Conservation (phyloP, 2,888 invertebrate genomes). For the Diaphora mendica region DNA sequence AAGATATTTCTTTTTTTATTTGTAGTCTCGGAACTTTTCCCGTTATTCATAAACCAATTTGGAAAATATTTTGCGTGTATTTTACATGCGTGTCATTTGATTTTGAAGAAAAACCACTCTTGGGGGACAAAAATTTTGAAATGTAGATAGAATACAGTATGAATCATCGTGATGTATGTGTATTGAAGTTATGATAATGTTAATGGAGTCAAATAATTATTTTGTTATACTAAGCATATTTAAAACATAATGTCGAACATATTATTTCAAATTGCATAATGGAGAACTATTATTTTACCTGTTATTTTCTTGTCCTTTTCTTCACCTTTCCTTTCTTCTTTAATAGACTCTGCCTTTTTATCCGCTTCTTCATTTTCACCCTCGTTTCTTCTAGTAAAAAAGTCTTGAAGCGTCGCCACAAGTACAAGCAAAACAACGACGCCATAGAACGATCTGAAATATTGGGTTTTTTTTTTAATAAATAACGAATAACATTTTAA, state of each 20-base stretch:
- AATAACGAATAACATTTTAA: too few species aligned
- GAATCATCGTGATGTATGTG: neutral
- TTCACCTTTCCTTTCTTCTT: constrained; percentile 49
- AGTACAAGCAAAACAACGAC: constrained; percentile 73
- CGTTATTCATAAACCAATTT: neutral
- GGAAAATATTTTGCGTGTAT: too few species aligned
- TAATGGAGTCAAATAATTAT: neutral
- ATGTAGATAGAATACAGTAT: neutral
- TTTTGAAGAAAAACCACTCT: too few species aligned
- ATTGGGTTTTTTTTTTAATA: neutral
- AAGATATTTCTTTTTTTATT: too few species aligned
- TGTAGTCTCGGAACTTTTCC: too few species aligned
- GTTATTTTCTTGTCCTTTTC: constrained; percentile 55
- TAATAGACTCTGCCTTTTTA: constrained; percentile 51
- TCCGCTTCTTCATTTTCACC: constrained; percentile 54
- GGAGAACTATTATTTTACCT: constrained; percentile 39
- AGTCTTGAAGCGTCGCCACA: constrained; percentile 80
- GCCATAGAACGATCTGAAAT: constrained; percentile 75
- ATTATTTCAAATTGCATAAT: neutral
- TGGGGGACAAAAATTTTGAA: neutral
- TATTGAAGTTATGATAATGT: too few species aligned
- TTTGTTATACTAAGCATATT: neutral
- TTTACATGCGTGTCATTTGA: too few species aligned
- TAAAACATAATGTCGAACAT: neutral
- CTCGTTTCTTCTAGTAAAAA: constrained; percentile 62